Conservation (phyloP, 1,140 invertebrate genomes). For the Camponotus pennsylvanicus region DNA sequence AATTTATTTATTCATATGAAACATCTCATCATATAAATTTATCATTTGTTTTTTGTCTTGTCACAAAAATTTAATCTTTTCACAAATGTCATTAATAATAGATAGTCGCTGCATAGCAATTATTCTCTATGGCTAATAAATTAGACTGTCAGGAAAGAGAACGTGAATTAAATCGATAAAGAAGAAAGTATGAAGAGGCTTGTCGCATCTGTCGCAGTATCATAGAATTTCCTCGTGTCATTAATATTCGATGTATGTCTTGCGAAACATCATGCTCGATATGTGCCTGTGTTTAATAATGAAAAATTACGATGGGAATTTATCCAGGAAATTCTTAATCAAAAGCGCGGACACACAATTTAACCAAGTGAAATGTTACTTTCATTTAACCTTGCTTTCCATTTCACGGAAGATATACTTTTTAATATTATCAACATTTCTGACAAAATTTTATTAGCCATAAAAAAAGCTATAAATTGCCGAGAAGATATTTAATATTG, state of each 20-base stretch:
- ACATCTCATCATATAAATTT: not conserved
- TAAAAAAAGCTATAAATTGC: no score
- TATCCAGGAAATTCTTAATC: not conserved
- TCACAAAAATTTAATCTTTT: not conserved
- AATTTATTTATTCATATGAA: not conserved
- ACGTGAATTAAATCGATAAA: not conserved
- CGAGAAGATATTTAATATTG: not conserved
- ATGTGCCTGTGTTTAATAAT: not conserved
- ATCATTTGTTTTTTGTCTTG: not conserved
- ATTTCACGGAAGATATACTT: not conserved
- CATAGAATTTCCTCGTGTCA: not conserved
- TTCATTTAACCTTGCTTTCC: conserved; percentile 1
- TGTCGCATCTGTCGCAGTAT: not conserved
- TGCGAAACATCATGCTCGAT: not conserved
- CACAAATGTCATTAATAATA: not conserved
- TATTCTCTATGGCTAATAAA: not conserved
- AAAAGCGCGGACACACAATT: not conserved
- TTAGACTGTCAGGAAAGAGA: not conserved
- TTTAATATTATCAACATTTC: not conserved
- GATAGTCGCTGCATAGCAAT: not conserved
- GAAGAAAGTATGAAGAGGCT: not conserved
- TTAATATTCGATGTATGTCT: not conserved
- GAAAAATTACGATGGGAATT: conserved; percentile 16
- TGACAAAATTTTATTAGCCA: not conserved
- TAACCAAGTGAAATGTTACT: conserved; percentile 13